Conservation (phyloP, 2,888 invertebrate species). For the Boloria euphrosyne region DNA sequence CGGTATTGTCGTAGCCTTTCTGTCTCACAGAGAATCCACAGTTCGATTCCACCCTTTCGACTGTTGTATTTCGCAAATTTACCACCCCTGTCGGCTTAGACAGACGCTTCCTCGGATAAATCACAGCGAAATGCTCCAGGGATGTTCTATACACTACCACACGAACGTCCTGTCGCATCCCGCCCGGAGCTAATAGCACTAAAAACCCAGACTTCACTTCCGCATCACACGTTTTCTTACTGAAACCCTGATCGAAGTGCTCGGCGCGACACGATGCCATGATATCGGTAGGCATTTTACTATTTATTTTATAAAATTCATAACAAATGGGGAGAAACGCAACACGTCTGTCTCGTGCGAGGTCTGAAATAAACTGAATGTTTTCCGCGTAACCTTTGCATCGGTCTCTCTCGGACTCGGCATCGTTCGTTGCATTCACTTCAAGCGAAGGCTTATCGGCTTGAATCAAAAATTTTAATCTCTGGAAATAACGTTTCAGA, state of each 20-base stretch:
- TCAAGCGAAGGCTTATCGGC: slow-evolving; percentile 35
- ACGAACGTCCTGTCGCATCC: slow-evolving; percentile 83
- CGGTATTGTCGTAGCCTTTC: slow-evolving; percentile 84
- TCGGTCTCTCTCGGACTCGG: slow-evolving; percentile 28
- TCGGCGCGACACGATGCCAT: slow-evolving; percentile 60
- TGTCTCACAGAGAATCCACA: slow-evolving; percentile 83
- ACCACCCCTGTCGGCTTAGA: slow-evolving; percentile 84
- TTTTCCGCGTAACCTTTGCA: slow-evolving; percentile 24
- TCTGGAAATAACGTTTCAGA: slow-evolving; percentile 29
- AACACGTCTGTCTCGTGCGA: slow-evolving; percentile 44
- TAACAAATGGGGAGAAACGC: slow-evolving; percentile 35
- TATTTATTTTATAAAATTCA: slow-evolving; percentile 51
- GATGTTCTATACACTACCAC: slow-evolving; percentile 85
- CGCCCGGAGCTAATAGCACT: slow-evolving; percentile 81
- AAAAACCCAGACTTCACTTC: slow-evolving; percentile 85
- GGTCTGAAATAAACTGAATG: slow-evolving; percentile 53
- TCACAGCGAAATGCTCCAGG: slow-evolving; percentile 85
- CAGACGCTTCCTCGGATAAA: slow-evolving; percentile 84
- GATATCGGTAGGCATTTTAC: slow-evolving; percentile 69
- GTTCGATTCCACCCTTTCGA: slow-evolving; percentile 74
- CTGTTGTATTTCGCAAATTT: slow-evolving; percentile 83
- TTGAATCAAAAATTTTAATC: slow-evolving; percentile 29
- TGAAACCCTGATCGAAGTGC: slow-evolving; percentile 64
- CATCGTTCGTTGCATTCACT: slow-evolving; percentile 40
- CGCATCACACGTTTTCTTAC: slow-evolving; percentile 69